Evolutionary conservation across 2,797 vertebrate genomes (phyloP), one percentile per base, ranked within the genome.

Genomic region (Sebastes trivittatus): DNA sequence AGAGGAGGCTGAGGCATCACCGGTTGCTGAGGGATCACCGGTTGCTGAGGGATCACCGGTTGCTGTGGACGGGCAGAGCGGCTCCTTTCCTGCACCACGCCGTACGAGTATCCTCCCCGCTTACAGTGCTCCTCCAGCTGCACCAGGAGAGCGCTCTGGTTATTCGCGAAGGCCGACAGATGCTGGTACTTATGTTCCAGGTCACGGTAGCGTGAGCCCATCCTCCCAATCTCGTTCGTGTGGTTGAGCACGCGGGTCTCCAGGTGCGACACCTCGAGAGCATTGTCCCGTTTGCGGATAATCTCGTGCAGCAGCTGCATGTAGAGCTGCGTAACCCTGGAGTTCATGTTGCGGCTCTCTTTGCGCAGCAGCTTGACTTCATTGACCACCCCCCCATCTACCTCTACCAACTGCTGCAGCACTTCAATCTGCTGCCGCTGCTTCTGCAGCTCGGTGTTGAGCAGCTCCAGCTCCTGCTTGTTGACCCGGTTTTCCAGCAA

Each of bases 261-360:
- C 61, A 99, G 94, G 84, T 98, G 97, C 6, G 98, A 97, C 56
- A 97, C 95, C 92, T 99, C 98, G 46, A 98, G 93, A 0, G 98
- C 97, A 0, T 97, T 98, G 94, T 98, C 98, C 10, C 98, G 93
- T 89, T 99, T 98, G 65, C 97, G 95, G 77, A 99, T 98, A 80
- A 98, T 98, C 93, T 99, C 98, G 6, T 98, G 98, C 80, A 99
- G 93, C 70, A 99, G 94, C 94, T 98, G 98, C 97, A 98, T 98
- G 90, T 99, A 99, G 36, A 99, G 96, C 87, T 98, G 97, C 0
- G 98, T 99, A 60, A 99, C 97, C 1, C 98, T 89, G 0, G 97
- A 97, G 94, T 98, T 98, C 98, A 98, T 98, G 89, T 98, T 98
- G 85, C 97, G 96, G 81, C 97, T 98, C 89, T 98, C 98, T 90